Evolutionary conservation across 23 tunicate genomes (phyloP).

Genomic region (Styela plicata): DNA sequence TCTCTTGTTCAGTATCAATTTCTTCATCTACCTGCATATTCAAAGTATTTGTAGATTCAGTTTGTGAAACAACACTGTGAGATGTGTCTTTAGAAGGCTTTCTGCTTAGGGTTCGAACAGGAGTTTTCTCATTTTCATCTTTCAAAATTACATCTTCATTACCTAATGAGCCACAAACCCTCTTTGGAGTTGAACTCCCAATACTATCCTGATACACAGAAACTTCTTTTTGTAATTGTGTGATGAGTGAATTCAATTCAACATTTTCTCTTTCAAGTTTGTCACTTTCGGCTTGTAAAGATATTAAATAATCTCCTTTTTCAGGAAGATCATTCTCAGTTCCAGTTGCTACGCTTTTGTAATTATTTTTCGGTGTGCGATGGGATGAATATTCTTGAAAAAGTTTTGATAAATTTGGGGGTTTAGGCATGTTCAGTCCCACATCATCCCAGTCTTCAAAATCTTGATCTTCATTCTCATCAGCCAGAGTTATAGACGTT

Average conservation of each 20-base stretch:
- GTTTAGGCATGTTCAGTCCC: slow-evolving; percentile 84
- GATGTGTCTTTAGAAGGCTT: neutral
- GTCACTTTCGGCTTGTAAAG: neutral
- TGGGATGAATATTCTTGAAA: slow-evolving; percentile 54
- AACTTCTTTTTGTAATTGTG: slow-evolving; percentile 12
- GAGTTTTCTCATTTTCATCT: neutral
- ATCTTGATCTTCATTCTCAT: slow-evolving; percentile 88
- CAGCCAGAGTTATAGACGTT: slow-evolving; percentile 81
- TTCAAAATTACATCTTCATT: neutral
- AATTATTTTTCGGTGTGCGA: slow-evolving; percentile 9
- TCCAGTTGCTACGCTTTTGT: slow-evolving; percentile 3
- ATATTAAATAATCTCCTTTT: neutral
- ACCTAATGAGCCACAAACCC: neutral
- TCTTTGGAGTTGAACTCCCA: neutral
- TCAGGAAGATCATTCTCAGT: neutral
- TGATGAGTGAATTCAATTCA: neutral
- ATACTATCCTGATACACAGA: slow-evolving; percentile 1
- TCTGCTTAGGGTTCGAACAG: neutral
- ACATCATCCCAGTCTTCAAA: slow-evolving; percentile 98
- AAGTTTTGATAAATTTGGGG: slow-evolving; percentile 58
- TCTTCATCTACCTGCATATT: neutral
- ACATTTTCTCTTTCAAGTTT: slow-evolving; percentile 21
- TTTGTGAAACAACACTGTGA: neutral
- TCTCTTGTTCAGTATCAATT: neutral
- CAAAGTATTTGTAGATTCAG: neutral